A percentile compares a stretch with the other conserved stretches of the same genome.
Conservation (phyloP, 2,797 vertebrate species). For the Pseudomugil tenellus region DNA sequence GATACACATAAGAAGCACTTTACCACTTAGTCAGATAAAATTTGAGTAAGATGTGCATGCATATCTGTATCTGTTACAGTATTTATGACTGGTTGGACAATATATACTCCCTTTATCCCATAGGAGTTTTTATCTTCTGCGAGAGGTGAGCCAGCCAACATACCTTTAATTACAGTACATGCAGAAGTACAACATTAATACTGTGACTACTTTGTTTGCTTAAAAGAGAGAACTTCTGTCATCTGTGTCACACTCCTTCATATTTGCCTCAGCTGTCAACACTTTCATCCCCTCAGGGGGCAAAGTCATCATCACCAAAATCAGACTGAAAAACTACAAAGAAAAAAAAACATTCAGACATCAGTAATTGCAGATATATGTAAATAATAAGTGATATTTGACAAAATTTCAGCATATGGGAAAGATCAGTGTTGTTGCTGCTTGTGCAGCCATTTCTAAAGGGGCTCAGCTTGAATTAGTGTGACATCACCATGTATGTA, state of each 20-base stretch:
- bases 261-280: slow-evolving; percentile 41
- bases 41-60: slow-evolving; percentile 19
- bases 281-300: slow-evolving; percentile 31
- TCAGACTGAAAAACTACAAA: neutral
- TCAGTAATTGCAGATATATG: slow-evolving; percentile 4
- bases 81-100: slow-evolving; percentile 14
- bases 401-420: neutral
- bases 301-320: slow-evolving; percentile 34
- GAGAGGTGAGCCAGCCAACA: slow-evolving; percentile 59
- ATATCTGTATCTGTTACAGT: slow-evolving; percentile 2
- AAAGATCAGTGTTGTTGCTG: too few relatives aligned
- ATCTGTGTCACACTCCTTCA: slow-evolving; percentile 50
- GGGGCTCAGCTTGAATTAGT: too few relatives aligned
- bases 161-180: slow-evolving; percentile 68
- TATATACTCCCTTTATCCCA: slow-evolving; percentile 48
- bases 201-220: slow-evolving; percentile 38
- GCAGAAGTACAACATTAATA: slow-evolving; percentile 71
- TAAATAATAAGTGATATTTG: neutral
- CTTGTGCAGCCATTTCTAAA: too few relatives aligned
- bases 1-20: slow-evolving; percentile 47
- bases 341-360: slow-evolving; percentile 7
- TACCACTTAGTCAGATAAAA: slow-evolving; percentile 17
- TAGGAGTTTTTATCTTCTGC: slow-evolving; percentile 51
- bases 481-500: too few relatives aligned
- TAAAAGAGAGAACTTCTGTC: slow-evolving; percentile 73